Evolutionary conservation across 2,113 vertebrate genomes (phyloP).

Genomic region (Rallus limicola): DNA sequence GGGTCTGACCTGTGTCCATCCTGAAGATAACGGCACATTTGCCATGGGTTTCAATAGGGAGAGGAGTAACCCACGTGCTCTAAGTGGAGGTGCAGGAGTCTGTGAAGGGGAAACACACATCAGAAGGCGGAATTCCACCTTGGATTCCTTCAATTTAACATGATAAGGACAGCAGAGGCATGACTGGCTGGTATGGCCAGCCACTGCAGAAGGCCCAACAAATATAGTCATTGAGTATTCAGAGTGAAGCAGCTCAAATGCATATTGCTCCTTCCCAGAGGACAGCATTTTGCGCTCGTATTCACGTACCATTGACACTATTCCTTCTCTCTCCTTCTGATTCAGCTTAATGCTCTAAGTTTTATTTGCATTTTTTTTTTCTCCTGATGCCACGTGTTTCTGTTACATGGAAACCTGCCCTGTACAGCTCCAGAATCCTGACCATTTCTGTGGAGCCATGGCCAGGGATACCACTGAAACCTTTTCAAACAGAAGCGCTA

Average conservation of each 20-base stretch:
- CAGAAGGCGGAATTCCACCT: neutral
- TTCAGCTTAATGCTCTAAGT: neutral
- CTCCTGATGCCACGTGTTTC: neutral
- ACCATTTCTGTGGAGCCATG: neutral
- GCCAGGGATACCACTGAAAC: neutral
- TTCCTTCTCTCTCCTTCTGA: neutral
- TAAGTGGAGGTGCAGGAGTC: neutral
- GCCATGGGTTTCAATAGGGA: neutral
- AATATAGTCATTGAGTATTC: neutral
- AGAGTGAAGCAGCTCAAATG: neutral
- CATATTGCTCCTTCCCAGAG: neutral
- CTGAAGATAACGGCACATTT: neutral
- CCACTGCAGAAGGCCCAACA: neutral
- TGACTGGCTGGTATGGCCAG: neutral
- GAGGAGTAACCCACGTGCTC: neutral
- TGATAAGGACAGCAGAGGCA: neutral
- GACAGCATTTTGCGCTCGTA: neutral
- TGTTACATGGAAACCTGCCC: neutral
- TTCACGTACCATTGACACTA: neutral
- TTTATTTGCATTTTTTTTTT: neutral
- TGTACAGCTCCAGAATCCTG: neutral
- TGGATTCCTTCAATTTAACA: accelerated
- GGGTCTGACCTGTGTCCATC: neutral
- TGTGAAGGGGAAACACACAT: neutral
- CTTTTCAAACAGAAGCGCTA: neutral